Base-by-base conservation (phyloP, 1,140 invertebrate species). In the Ruditapes philippinarum region DNA sequence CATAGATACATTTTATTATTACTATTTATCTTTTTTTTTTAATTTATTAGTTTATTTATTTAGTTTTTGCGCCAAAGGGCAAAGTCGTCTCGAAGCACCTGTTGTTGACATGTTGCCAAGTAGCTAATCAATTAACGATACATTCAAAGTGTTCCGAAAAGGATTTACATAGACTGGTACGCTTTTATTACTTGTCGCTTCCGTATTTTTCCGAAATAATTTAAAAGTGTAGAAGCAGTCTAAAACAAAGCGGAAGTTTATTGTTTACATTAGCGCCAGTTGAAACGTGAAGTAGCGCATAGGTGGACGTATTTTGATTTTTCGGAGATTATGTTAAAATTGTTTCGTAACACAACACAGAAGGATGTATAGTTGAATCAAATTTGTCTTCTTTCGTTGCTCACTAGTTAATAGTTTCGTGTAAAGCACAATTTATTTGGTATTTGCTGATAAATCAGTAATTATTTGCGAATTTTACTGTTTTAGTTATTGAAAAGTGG, bases 261-360 rank as follows among this genome's bases (percentile, higher is more conserved):
- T 54, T 78, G 74, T 78, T 78, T 78, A 78, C 74, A 78, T 78
- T 78, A 49, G 42, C 74, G 45, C n/a, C 74, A 78, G 74, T 78
- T 51, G 45, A 51, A 51, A 45, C 42, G 17, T n/a, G 45, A 78
- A 78, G 45, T 78, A 45, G 74, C 31, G 74, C 42, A 70, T 11
- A 5, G 45, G 28, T 78, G 31, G 74, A 78, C 49, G 74, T 33
- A 49, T 78, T n/a, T 51, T 78, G 31, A 78, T 78, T 78, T 78
- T 31, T 28, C 22, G 12, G 36, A 54, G 54, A 51, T 33, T 57
- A 54, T 54, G 28, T 4, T 9, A 40, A 78, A 51, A 33, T 82
- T 82, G 62, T 82, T 82, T 65, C 82, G 82, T 84, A 70, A 84
- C 82, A 84, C 33, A 73, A 68, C 45, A 73, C 68, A 84, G 68